Conservation (phyloP, 2,113 vertebrate species). For the Salvelinus sp. region DNA sequence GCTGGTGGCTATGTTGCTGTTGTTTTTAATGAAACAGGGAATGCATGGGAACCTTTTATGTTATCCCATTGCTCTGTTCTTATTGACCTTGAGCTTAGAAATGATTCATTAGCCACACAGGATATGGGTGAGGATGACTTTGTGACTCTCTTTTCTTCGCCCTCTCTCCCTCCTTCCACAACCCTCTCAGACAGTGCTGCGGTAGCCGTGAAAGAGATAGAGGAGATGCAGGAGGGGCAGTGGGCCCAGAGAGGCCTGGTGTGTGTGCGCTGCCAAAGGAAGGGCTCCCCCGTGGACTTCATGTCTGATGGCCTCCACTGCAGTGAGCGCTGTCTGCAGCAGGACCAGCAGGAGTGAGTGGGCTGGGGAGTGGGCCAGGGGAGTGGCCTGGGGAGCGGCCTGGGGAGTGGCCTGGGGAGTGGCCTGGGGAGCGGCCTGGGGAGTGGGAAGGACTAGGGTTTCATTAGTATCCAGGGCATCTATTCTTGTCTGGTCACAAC, state of each 20-base stretch:
- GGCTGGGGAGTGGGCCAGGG: neutral
- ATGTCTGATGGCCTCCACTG: conserved; percentile 78
- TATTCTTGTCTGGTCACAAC: no score
- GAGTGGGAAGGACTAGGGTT: neutral
- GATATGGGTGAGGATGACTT: neutral
- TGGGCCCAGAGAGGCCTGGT: conserved; percentile 73
- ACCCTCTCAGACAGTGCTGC: conserved; percentile 69
- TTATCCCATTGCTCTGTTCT: no score
- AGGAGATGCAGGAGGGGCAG: conserved; percentile 31
- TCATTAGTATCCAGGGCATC: no score
- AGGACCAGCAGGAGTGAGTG: conserved; percentile 81
- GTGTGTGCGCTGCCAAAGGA: conserved; percentile 81
- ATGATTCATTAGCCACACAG: no score
- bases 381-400: neutral
- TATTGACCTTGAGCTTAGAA: no score
- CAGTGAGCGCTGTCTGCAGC: conserved; percentile 80
- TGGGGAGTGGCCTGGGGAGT: conserved; percentile 51
- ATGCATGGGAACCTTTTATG: no score
- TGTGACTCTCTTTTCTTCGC: neutral
- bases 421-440: neutral
- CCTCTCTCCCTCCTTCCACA: conserved; percentile 38
- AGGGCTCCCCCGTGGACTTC: conserved; percentile 77
- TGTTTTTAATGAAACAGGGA: no score
- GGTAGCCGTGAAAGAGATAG: conserved; percentile 32
- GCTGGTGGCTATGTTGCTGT: no score